phyloP scores from a whole-genome alignment of 2,888 invertebrate species.

The Hipparchia sbordonii region DNA sequence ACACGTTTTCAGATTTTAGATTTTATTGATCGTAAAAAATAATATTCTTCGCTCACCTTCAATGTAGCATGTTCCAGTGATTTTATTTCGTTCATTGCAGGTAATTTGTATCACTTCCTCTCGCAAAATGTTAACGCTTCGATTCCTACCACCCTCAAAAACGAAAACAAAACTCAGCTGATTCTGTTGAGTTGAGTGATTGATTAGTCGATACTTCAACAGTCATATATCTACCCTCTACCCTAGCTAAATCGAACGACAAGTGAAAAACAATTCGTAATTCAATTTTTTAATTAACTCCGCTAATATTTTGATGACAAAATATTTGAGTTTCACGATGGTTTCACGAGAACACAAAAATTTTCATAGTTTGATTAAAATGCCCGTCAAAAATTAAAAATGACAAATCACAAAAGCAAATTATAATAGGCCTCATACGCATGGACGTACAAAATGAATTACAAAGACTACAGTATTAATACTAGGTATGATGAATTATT shows the following conservation, averaged over 20 bases:
- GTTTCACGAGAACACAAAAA: background rate
- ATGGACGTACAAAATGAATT: too few species aligned
- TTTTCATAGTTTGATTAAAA: background rate
- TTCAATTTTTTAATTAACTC: background rate
- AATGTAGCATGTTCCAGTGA: constrained; percentile 97
- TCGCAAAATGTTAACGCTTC: constrained; percentile 28
- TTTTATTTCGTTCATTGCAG: constrained; percentile 93
- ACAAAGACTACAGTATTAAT: too few species aligned
- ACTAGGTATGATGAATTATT: too few species aligned
- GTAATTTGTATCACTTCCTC: constrained; percentile 34
- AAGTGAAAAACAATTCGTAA: background rate
- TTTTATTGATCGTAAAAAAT: constrained; percentile 9
- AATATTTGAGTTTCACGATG: constrained; percentile 7
- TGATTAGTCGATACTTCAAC: constrained; percentile 4
- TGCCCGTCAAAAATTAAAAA: too few species aligned
- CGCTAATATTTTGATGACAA: background rate
- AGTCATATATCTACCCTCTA: background rate
- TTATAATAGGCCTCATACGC: too few species aligned
- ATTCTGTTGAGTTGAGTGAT: constrained; percentile 46
- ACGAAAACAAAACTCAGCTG: constrained; percentile 82
- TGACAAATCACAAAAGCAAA: too few species aligned
- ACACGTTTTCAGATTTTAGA: constrained; percentile 3
- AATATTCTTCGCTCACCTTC: constrained; percentile 84
- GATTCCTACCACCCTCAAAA: constrained; percentile 41
- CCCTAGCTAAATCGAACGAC: background rate